Evolutionary conservation across 2,888 invertebrate genomes (phyloP).

Genomic region (Lasioglossum marginatum): DNA sequence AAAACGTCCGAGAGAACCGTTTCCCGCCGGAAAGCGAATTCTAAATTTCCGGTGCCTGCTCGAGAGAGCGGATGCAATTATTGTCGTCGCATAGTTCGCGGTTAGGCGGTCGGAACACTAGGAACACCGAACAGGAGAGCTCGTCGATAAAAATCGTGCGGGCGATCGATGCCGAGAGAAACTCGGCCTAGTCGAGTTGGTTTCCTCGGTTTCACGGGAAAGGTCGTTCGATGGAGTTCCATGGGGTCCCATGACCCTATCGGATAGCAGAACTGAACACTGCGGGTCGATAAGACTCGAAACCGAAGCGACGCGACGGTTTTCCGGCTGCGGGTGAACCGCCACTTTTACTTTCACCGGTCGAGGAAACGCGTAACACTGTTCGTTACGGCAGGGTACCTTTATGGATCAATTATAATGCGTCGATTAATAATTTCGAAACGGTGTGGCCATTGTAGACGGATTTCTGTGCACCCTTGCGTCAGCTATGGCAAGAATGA

Average conservation of each 20-base stretch:
- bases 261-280: not conserved
- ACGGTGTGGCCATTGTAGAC: constrained; percentile 41
- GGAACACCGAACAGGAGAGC: not conserved
- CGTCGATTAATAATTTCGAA: constrained; percentile 78
- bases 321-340: constrained; percentile 44
- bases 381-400: constrained; percentile 79
- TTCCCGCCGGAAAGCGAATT: constrained; percentile 2
- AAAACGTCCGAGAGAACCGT: not conserved
- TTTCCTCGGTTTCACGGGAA: constrained; percentile 16
- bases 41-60: constrained; percentile 1
- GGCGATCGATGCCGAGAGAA: not conserved
- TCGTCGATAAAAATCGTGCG: constrained; percentile 3
- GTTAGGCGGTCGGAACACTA: constrained; percentile 2
- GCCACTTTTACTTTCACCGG: constrained; percentile 71
- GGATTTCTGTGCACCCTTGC: constrained; percentile 10
- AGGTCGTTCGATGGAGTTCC: constrained; percentile 20
- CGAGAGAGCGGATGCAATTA: constrained; percentile 11
- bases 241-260: constrained; percentile 37
- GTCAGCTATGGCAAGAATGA: not conserved
- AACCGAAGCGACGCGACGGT: constrained; percentile 40
- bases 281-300: constrained; percentile 54
- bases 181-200: not conserved
- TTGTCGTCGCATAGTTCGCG: constrained; percentile 9
- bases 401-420: constrained; percentile 80
- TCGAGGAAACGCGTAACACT: constrained; percentile 64